Evolutionary conservation across 2,888 invertebrate genomes (phyloP).

Genomic region (Operophtera brumata): DNA sequence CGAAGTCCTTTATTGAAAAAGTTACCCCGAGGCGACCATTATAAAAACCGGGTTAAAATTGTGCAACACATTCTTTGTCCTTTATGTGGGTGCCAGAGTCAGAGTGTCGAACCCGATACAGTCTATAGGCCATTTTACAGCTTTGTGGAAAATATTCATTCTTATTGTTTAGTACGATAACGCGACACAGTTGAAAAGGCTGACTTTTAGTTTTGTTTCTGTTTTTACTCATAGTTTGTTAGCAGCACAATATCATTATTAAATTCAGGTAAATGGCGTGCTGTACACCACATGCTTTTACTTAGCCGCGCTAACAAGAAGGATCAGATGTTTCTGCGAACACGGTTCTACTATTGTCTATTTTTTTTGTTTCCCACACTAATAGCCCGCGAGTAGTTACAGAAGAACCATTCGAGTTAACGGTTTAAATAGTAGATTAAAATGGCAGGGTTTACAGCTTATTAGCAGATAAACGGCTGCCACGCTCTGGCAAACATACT

Average conservation of each 20-base stretch:
- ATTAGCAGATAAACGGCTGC: background rate
- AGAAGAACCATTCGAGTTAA: background rate
- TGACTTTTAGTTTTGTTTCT: slow-evolving; percentile 1
- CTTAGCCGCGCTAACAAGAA: background rate
- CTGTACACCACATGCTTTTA: slow-evolving; percentile 1
- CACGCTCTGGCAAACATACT: background rate
- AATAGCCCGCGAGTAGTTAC: background rate
- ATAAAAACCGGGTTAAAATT: slow-evolving; percentile 49
- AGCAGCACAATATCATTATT: background rate
- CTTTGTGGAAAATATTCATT: slow-evolving; percentile 15
- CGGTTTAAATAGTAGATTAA: slow-evolving; percentile 1
- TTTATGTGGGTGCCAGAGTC: slow-evolving; percentile 33
- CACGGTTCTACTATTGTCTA: background rate
- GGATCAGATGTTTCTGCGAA: slow-evolving; percentile 3
- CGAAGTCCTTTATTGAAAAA: slow-evolving; percentile 39
- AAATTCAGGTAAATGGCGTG: slow-evolving; percentile 1
- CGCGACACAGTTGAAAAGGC: background rate
- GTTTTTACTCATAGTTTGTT: background rate
- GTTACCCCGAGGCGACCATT: slow-evolving; percentile 33
- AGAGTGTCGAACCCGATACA: slow-evolving; percentile 33
- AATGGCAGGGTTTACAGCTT: slow-evolving; percentile 3
- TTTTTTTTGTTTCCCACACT: slow-evolving; percentile 1
- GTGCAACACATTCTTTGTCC: slow-evolving; percentile 47
- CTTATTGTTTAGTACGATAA: background rate
- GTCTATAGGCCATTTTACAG: slow-evolving; percentile 27